phyloP scores from a whole-genome alignment of 2,888 invertebrate species.

The Pheosia tremula region DNA sequence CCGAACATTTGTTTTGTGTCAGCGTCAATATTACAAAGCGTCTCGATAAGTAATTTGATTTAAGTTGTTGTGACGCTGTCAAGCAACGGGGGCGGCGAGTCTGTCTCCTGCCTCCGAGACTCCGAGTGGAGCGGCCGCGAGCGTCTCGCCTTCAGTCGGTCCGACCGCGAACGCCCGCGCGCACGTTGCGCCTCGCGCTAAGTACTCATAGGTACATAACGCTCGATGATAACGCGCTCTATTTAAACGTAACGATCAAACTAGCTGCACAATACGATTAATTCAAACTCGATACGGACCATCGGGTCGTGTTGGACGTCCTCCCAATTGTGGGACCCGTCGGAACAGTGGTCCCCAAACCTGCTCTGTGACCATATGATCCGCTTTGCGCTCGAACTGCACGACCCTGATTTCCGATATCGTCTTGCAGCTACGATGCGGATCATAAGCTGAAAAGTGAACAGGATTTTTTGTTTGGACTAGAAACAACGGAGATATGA shows the following conservation, averaged over 20 bases:
- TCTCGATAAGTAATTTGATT: slow-evolving; percentile 77
- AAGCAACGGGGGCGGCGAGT: slow-evolving; percentile 51
- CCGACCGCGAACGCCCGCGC: slow-evolving; percentile 66
- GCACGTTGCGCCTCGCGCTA: slow-evolving; percentile 61
- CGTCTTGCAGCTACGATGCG: slow-evolving; percentile 65
- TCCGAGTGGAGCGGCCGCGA: slow-evolving; percentile 29
- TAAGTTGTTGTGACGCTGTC: slow-evolving; percentile 53
- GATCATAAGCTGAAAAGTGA: slow-evolving; percentile 68
- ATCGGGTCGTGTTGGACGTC: slow-evolving; percentile 40
- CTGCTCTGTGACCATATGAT: slow-evolving; percentile 76
- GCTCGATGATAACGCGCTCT: slow-evolving; percentile 71
- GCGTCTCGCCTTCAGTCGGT: slow-evolving; percentile 58
- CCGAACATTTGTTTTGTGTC: slow-evolving; percentile 62
- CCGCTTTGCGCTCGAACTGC: slow-evolving; percentile 52
- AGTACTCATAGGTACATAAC: slow-evolving; percentile 38
- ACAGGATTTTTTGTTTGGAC: slow-evolving; percentile 49
- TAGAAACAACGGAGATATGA: slow-evolving; percentile 52
- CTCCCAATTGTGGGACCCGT: slow-evolving; percentile 41
- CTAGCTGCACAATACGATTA: slow-evolving; percentile 57
- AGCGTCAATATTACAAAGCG: slow-evolving; percentile 56
- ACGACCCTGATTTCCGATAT: slow-evolving; percentile 61
- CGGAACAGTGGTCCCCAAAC: slow-evolving; percentile 50
- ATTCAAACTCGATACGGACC: slow-evolving; percentile 46
- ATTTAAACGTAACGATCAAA: slow-evolving; percentile 67
- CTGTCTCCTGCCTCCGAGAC: slow-evolving; percentile 36